Conservation (phyloP, 2,113 vertebrate species). For the Gasterosteus aculeatus region DNA sequence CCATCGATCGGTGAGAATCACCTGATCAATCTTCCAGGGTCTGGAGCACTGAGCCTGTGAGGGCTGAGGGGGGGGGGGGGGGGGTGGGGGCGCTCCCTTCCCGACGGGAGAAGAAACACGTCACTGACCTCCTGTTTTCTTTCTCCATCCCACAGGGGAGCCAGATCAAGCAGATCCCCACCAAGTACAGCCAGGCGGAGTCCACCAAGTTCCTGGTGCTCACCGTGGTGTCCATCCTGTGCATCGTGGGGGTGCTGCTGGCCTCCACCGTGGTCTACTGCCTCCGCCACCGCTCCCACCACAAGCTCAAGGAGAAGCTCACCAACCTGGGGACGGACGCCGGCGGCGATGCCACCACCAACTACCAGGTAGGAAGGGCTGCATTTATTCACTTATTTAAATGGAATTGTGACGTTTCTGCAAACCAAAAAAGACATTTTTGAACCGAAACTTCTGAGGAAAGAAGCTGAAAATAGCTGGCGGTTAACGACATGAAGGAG, state of each 20-base stretch:
- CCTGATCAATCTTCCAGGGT: slow-evolving; percentile 9
- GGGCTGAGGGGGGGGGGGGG: background rate
- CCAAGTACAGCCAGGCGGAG: slow-evolving; percentile 85
- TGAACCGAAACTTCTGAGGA: background rate
- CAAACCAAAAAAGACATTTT: background rate
- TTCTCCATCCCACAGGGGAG: slow-evolving; percentile 79
- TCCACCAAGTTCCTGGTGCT: slow-evolving; percentile 92
- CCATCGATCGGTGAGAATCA: slow-evolving; percentile 35
- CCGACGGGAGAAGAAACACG: slow-evolving; percentile 2
- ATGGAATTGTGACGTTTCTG: background rate
- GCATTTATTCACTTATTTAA: background rate
- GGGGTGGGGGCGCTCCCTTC: slow-evolving; percentile 38
- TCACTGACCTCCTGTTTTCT: too few relatives aligned
- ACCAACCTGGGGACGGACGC: slow-evolving; percentile 83
- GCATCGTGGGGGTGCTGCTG: slow-evolving; percentile 88
- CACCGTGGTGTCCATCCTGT: slow-evolving; percentile 89
- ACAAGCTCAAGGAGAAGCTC: slow-evolving; percentile 91
- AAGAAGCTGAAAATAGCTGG: background rate
- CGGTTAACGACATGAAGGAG: background rate
- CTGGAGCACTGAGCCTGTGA: background rate
- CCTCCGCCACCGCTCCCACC: slow-evolving; percentile 89
- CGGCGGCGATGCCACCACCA: slow-evolving; percentile 83
- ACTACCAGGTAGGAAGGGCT: slow-evolving; percentile 89
- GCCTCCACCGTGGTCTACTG: slow-evolving; percentile 90
- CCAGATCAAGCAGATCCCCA: slow-evolving; percentile 84